Evolutionary conservation across 2,113 vertebrate genomes (phyloP), one percentile per base, ranked within the genome.

Genomic region (Spea multiplicata): DNA sequence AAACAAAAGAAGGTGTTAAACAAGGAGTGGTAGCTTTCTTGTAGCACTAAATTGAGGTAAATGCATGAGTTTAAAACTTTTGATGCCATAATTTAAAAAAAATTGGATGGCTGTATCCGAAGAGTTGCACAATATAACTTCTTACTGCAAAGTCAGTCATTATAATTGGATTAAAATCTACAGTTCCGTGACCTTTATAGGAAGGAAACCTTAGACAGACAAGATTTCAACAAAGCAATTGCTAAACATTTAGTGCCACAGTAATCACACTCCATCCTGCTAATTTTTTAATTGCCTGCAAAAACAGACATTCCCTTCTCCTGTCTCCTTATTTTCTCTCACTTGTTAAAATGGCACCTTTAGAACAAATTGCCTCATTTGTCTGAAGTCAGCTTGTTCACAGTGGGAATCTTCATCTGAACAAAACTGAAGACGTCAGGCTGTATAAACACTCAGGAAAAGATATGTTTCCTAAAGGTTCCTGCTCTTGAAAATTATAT

Each of bases 301-400:
- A 52, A 81, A 71, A 78, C 52, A 80, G 0, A n/a, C 47, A 3
- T 78, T 53, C 9, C 6, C 53, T 61, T 50, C 65, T 82, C 72
- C 55, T 50, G 2, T 55, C 45, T 81, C 47, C 53, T 72, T 47
- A 75, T 80, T 71, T 5, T 12, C 55, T 84, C 74, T 14, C 10
- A 59, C 74, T 85, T 55, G 83, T 86, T 55, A 83, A 89, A 87
- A 87, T 73, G 72, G 70, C 81, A 85, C 73, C 90, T 85, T 81
- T 76, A 86, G 78, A 86, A 90, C 85, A 89, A 89, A 90, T 87
- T 87, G 82, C 83, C 65, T 88, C 75, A 86, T 90, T 91, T 91
- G 87, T 91, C 87, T 91, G 84, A 84, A 83, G 76, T 73, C 86
- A 84, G 81, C 82, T 83, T 87, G 14, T 83, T 92, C 90, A 83